A percentile compares a stretch with the other conserved stretches of the same genome.
Conservation (phyloP, 2,888 invertebrate species). For the Drosophila tripunctata region DNA sequence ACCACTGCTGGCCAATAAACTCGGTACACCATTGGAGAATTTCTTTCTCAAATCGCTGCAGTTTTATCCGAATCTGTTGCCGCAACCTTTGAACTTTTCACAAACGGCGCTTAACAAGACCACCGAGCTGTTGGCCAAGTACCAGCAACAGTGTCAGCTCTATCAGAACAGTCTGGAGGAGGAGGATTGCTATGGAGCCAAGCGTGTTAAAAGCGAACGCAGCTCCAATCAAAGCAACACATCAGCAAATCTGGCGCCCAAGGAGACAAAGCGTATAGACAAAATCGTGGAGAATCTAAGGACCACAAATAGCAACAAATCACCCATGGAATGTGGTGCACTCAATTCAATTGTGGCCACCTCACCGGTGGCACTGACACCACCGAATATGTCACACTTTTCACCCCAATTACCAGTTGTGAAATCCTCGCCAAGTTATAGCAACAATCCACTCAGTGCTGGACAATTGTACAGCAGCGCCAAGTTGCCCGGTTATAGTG, state of each 20-base stretch:
- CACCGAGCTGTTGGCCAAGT: slow-evolving; percentile 82
- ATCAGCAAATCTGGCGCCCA: slow-evolving; percentile 56
- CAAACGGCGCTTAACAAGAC: slow-evolving; percentile 84
- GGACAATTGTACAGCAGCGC: slow-evolving; percentile 55
- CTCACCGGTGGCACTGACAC: slow-evolving; percentile 59
- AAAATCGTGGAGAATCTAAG: slow-evolving; percentile 84
- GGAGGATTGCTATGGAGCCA: slow-evolving; percentile 64
- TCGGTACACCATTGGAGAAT: slow-evolving; percentile 82
- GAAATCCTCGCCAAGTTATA: slow-evolving; percentile 64
- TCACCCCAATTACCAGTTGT: slow-evolving; percentile 71
- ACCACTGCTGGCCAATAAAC: slow-evolving; percentile 68
- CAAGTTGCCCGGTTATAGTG: slow-evolving; percentile 57
- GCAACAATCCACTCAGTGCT: slow-evolving; percentile 34
- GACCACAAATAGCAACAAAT: slow-evolving; percentile 46
- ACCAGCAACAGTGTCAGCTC: slow-evolving; percentile 83
- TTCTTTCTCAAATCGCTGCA: slow-evolving; percentile 84
- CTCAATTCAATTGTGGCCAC: slow-evolving; percentile 65
- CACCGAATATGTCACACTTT: slow-evolving; percentile 67
- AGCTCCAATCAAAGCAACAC: slow-evolving; percentile 14
- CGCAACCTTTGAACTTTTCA: slow-evolving; percentile 84
- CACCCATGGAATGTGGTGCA: slow-evolving; percentile 60
- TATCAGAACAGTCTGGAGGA: slow-evolving; percentile 74
- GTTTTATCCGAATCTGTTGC: slow-evolving; percentile 83
- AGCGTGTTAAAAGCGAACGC: slow-evolving; percentile 66
- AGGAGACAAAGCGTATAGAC: slow-evolving; percentile 84